A percentile compares a stretch with the other conserved stretches of the same genome.
These are phyloP conservation scores for Mimas tiliae DNA, from an alignment of 2,888 invertebrate genomes.

Conservation along the genomic window DNA sequence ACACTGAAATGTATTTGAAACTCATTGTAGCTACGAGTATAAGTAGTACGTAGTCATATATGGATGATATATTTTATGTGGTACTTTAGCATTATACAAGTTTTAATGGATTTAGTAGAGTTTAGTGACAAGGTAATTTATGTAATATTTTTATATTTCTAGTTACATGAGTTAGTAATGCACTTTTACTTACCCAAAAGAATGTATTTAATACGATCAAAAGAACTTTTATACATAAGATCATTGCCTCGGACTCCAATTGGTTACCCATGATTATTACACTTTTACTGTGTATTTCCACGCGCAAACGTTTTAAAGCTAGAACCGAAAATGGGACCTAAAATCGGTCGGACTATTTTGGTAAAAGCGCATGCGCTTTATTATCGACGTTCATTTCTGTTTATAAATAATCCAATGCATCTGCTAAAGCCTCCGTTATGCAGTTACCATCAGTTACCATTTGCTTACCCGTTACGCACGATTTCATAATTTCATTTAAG, in stretches of 20 bases:
- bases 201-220: slow-evolving; percentile 92
- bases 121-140: too few species aligned
- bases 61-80: too few species aligned
- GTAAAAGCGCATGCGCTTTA: slow-evolving; percentile 64
- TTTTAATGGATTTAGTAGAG: too few species aligned
- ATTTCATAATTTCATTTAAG: neutral
- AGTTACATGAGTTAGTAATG: too few species aligned
- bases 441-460: neutral
- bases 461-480: neutral
- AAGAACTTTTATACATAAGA: slow-evolving; percentile 91
- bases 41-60: too few species aligned
- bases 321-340: neutral
- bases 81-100: too few species aligned
- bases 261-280: slow-evolving; percentile 86
- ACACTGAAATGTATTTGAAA: too few species aligned
- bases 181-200: slow-evolving; percentile 87
- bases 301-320: neutral
- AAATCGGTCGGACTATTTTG: slow-evolving; percentile 25
- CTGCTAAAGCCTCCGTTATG: neutral
- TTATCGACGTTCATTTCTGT: slow-evolving; percentile 55
- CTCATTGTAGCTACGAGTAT: too few species aligned
- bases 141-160: too few species aligned
- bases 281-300: neutral
- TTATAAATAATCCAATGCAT: slow-evolving; percentile 50
- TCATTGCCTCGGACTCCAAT: slow-evolving; percentile 89